A percentile compares a stretch with the other conserved stretches of the same genome.
Conservation (phyloP, 1,140 invertebrate genomes). For the Cherax destructor region DNA sequence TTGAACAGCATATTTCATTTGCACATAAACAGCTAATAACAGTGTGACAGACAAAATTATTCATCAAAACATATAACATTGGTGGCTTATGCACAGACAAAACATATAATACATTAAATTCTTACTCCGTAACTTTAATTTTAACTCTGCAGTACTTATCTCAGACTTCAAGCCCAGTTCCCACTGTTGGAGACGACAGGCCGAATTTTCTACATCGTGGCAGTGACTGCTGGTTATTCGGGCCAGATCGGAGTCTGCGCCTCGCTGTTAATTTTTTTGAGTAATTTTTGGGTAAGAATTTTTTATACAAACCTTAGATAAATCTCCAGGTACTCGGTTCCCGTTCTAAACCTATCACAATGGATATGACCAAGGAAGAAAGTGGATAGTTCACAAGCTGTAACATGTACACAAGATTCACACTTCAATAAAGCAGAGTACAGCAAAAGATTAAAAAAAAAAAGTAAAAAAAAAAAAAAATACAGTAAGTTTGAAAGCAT, state of each 20-base stretch:
- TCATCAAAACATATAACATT: conserved; percentile 51
- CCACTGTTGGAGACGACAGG: conserved; percentile 54
- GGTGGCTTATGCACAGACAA: conserved; percentile 50
- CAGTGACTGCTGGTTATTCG: conserved; percentile 62
- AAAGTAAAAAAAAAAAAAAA: neutral
- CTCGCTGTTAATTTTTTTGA: conserved; percentile 48
- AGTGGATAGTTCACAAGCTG: neutral
- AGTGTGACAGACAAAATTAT: conserved; percentile 48
- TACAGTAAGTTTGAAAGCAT: neutral
- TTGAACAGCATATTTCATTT: conserved; percentile 46
- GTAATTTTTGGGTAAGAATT: conserved; percentile 57
- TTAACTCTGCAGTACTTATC: conserved; percentile 45
- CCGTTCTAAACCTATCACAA: conserved; percentile 63
- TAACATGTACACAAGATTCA: conserved; percentile 1
- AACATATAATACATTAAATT: conserved; percentile 47
- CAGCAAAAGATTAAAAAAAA: neutral
- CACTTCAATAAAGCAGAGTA: neutral
- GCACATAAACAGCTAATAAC: conserved; percentile 54
- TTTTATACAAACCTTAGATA: conserved; percentile 67
- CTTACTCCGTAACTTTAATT: conserved; percentile 53
- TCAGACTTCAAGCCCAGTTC: conserved; percentile 50
- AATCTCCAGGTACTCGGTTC: conserved; percentile 65
- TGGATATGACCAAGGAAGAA: conserved; percentile 56
- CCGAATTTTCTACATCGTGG: conserved; percentile 62
- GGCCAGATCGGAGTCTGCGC: conserved; percentile 62